Evolutionary conservation across 2,113 vertebrate genomes (phyloP).

Genomic region (Plestiodon gilberti): DNA sequence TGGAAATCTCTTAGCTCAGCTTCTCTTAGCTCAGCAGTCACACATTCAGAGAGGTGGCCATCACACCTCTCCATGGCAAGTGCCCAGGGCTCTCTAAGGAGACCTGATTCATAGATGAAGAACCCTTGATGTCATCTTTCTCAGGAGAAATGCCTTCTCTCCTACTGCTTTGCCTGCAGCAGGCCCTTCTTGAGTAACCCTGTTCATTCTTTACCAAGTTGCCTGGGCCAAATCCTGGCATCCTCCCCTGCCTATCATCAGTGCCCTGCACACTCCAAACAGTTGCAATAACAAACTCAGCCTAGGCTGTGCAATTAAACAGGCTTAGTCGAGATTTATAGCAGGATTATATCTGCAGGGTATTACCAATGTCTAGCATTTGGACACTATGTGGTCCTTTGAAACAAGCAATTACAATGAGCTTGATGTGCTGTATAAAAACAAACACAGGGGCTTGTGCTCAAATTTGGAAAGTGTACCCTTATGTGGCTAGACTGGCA

Average conservation of each 20-base stretch:
- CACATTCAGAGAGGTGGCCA: neutral
- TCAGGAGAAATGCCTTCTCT: neutral
- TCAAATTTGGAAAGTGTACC: constrained; percentile 26
- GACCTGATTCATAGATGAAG: neutral
- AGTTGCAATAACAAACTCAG: neutral
- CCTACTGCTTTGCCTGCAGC: fast-evolving
- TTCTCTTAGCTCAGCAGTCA: neutral
- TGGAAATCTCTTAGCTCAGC: neutral
- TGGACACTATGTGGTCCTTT: constrained; percentile 44
- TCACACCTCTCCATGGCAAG: neutral
- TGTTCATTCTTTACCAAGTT: neutral
- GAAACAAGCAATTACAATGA: constrained; percentile 60
- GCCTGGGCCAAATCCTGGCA: neutral
- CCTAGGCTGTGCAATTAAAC: constrained; percentile 55
- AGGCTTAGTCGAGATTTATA: constrained; percentile 50
- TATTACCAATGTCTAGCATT: constrained; percentile 36
- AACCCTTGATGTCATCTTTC: neutral
- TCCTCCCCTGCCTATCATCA: neutral
- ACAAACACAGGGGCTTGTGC: neutral
- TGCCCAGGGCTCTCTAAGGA: neutral
- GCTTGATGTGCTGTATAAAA: constrained; percentile 45
- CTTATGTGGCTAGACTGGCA: neutral
- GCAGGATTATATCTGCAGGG: constrained; percentile 51
- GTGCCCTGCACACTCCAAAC: constrained; percentile 2
- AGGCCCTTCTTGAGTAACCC: neutral